Conservation (phyloP, 2,113 vertebrate species). For the Cranoglanis bouderius region DNA sequence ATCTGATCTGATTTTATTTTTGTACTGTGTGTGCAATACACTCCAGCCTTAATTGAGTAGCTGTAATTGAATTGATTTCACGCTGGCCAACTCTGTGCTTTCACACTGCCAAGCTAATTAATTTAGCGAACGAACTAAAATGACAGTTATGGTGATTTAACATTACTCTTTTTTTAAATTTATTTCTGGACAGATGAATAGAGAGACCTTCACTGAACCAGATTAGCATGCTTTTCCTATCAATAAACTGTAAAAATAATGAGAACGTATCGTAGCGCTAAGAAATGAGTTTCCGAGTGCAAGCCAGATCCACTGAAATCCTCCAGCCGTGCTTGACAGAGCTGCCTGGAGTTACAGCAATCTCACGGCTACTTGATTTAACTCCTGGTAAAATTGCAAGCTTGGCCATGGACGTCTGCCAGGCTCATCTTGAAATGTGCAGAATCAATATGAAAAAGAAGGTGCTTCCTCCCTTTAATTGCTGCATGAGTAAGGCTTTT, state of each 20-base stretch:
- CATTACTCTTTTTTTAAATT: not conserved
- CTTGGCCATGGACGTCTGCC: not conserved
- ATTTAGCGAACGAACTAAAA: not conserved
- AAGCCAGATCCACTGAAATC: not conserved
- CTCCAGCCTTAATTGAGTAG: not conserved
- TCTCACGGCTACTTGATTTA: not conserved
- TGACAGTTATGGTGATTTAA: not conserved
- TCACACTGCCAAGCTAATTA: conserved; percentile 4
- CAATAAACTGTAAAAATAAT: not conserved
- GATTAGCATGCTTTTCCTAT: not conserved
- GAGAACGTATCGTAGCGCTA: not conserved
- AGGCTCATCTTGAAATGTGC: conserved; percentile 16
- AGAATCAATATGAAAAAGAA: not conserved
- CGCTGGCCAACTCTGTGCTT: not conserved
- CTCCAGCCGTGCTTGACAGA: not conserved
- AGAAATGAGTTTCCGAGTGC: not conserved
- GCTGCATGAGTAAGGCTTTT: not conserved
- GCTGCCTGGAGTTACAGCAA: not conserved
- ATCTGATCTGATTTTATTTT: not conserved
- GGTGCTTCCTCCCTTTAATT: not conserved
- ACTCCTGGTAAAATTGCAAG: not conserved
- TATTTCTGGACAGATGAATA: not conserved
- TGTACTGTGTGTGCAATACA: not conserved
- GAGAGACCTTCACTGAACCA: not conserved
- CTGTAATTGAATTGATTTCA: conserved; percentile 3